These are phyloP conservation scores for Drosophila neonasuta DNA, from an alignment of 2,888 invertebrate genomes.

Conservation along the genomic window DNA sequence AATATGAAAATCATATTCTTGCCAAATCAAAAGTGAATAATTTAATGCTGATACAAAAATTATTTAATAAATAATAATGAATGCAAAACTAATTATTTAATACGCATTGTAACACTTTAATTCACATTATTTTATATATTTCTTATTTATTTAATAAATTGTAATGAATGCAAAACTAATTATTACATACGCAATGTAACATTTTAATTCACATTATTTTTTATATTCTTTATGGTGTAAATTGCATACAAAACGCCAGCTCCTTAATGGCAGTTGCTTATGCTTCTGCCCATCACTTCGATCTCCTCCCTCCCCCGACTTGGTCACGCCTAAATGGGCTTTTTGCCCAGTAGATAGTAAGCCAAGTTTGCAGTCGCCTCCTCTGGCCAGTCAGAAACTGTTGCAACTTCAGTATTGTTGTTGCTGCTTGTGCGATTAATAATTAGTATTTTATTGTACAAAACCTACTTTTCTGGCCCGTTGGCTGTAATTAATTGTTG, in stretches of 20 bases:
- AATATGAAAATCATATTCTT: background rate
- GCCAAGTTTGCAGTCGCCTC: constrained; percentile 40
- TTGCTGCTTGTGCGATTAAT: constrained; percentile 62
- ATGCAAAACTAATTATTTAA: background rate
- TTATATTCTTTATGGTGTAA: background rate
- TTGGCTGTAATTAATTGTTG: constrained; percentile 72
- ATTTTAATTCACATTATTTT: background rate
- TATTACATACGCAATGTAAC: background rate
- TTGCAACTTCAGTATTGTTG: constrained; percentile 55
- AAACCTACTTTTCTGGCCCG: constrained; percentile 72
- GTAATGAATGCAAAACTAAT: too few relatives aligned
- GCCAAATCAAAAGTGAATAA: background rate
- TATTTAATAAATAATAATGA: too few relatives aligned
- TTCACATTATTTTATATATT: background rate
- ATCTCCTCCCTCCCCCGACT: background rate
- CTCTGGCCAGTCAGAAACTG: constrained; percentile 53
- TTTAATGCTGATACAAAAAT: too few relatives aligned
- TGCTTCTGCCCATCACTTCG: background rate
- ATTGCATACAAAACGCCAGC: background rate
- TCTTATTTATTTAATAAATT: background rate
- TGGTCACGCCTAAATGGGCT: constrained; percentile 66
- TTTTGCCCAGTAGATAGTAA: constrained; percentile 27
- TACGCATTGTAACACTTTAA: background rate
- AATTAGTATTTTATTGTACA: constrained; percentile 68
- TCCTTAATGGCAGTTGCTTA: background rate